Percentiles rank a stretch among this genome's conserved stretches.
phyloP scores from a whole-genome alignment of 2,888 invertebrate species.

The Acanthosoma haemorrhoidale region DNA sequence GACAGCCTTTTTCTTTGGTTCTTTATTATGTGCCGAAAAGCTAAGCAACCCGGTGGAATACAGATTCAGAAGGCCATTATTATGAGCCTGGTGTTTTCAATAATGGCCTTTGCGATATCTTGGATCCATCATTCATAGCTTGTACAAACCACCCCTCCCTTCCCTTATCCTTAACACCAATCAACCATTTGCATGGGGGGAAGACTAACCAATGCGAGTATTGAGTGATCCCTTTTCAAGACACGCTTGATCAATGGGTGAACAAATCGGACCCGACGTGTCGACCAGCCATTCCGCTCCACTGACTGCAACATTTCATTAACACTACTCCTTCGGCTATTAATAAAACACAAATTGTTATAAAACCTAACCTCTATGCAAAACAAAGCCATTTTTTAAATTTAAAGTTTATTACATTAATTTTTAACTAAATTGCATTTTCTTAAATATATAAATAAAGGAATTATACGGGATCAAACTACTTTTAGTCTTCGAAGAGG shows the following conservation, averaged over 20 bases:
- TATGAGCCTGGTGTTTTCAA: slow-evolving; percentile 13
- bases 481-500: no score
- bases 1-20: slow-evolving; percentile 15
- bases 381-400: no score
- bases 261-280: neutral
- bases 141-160: neutral
- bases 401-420: no score
- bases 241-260: neutral
- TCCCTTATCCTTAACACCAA: neutral
- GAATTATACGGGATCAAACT: no score
- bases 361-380: no score
- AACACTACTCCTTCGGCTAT: no score
- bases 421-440: no score
- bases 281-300: neutral
- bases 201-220: neutral
- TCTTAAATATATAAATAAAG: no score
- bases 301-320: slow-evolving; percentile 2
- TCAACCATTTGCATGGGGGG: neutral
- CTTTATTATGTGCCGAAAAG: slow-evolving; percentile 14
- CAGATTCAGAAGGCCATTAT: slow-evolving; percentile 17
- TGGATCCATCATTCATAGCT: slow-evolving; percentile 23
- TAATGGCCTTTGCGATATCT: slow-evolving; percentile 14
- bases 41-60: slow-evolving; percentile 5
- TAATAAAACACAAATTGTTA: no score
- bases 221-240: neutral